A percentile compares a stretch with the other conserved stretches of the same genome.
Evolutionary conservation across 2,888 invertebrate species (phyloP).

Genomic region (Tyria jacobaeae): DNA sequence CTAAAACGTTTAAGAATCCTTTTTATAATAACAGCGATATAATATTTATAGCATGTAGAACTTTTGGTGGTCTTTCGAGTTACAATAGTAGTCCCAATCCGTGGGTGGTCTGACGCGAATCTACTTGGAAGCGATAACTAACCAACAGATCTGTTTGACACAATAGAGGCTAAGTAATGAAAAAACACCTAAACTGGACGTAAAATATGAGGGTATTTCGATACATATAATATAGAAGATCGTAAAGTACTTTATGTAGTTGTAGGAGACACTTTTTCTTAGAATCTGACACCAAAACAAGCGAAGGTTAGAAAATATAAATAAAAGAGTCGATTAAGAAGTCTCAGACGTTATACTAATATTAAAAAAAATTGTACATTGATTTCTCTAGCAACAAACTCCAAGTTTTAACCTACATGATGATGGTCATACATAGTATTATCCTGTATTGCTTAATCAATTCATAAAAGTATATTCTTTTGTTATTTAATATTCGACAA

Average conservation of each 20-base stretch:
- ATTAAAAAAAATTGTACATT: not conserved
- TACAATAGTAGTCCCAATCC: slow-evolving; percentile 35
- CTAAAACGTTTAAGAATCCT: not conserved
- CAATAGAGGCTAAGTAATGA: slow-evolving; percentile 46
- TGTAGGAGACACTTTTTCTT: slow-evolving; percentile 9
- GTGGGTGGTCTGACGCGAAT: slow-evolving; percentile 54
- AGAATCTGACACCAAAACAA: slow-evolving; percentile 8
- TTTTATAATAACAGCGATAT: not conserved
- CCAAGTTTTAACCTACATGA: too few relatives aligned
- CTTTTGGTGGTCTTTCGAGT: slow-evolving; percentile 33
- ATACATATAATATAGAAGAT: slow-evolving; percentile 7
- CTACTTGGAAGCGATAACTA: slow-evolving; percentile 47
- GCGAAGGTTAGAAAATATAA: slow-evolving; percentile 2
- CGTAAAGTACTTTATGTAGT: slow-evolving; percentile 12
- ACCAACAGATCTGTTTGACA: slow-evolving; percentile 40
- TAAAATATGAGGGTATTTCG: slow-evolving; percentile 50
- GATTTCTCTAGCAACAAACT: not conserved
- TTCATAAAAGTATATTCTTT: too few relatives aligned
- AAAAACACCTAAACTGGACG: slow-evolving; percentile 52
- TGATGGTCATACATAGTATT: too few relatives aligned
- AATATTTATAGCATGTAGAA: not conserved
- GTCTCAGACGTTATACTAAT: not conserved
- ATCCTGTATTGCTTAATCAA: too few relatives aligned
- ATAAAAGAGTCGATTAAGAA: slow-evolving; percentile 8
- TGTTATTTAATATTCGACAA: too few relatives aligned